phyloP scores from a whole-genome alignment of 1,140 invertebrate species.

The Brachystomella parvula region DNA sequence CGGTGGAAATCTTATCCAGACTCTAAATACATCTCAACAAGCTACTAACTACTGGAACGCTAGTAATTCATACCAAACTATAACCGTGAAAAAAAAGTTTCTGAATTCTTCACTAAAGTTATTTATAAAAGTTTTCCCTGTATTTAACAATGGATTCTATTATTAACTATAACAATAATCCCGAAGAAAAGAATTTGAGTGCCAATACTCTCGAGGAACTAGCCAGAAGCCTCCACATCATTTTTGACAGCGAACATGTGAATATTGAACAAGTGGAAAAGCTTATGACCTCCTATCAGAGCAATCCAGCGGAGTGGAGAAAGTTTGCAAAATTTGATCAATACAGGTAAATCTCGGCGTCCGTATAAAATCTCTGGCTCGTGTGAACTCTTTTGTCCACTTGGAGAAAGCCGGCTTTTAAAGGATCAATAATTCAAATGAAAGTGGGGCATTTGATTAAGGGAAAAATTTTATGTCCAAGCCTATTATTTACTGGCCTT shows the following conservation, averaged over 20 bases:
- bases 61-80: too few relatives aligned
- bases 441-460: neutral
- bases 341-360: constrained; percentile 59
- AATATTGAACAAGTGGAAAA: constrained; percentile 80
- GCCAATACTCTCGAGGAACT: constrained; percentile 63
- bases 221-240: constrained; percentile 59
- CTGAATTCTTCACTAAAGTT: too few relatives aligned
- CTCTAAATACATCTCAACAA: too few relatives aligned
- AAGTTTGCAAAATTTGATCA: constrained; percentile 92
- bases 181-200: too few relatives aligned
- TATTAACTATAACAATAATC: too few relatives aligned
- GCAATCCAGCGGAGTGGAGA: constrained; percentile 81
- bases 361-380: neutral
- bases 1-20: too few relatives aligned
- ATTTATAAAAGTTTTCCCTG: too few relatives aligned
- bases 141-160: too few relatives aligned
- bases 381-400: neutral
- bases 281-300: constrained; percentile 77
- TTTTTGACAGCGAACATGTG: constrained; percentile 68
- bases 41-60: too few relatives aligned
- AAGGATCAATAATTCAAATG: neutral
- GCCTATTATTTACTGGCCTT: neutral
- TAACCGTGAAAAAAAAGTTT: too few relatives aligned
- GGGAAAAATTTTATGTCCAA: neutral
- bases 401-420: neutral